phyloP scores from a whole-genome alignment of 2,888 invertebrate species.

The Entomobrya multifasciata region DNA sequence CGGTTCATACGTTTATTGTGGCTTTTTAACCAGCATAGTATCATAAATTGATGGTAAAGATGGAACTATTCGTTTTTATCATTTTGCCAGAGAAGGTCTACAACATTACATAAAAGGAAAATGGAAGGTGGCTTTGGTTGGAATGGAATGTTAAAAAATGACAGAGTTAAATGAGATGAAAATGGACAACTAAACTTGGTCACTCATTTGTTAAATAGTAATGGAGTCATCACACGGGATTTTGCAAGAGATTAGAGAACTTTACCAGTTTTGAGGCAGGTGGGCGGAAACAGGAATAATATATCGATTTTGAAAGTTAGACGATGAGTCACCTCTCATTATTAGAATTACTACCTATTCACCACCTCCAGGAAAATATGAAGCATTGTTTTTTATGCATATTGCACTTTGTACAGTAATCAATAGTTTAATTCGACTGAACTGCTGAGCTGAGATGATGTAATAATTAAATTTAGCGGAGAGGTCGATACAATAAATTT shows the following conservation, averaged over 20 bases:
- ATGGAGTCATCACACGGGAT: conserved; percentile 27
- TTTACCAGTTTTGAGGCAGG: conserved; percentile 18
- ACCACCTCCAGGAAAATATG: too few species aligned
- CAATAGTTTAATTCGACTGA: too few species aligned
- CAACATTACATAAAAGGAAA: conserved; percentile 59
- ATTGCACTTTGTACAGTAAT: neutral
- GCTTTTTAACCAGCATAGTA: conserved; percentile 1
- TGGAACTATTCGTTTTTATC: neutral
- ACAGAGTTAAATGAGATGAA: conserved; percentile 17
- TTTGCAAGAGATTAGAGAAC: neutral
- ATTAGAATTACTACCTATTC: neutral
- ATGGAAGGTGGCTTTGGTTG: neutral
- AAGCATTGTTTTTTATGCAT: neutral
- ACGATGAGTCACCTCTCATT: conserved; percentile 2
- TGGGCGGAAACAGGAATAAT: neutral
- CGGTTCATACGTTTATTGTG: neutral
- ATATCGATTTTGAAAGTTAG: conserved; percentile 12
- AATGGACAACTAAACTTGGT: conserved; percentile 41
- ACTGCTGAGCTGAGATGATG: neutral
- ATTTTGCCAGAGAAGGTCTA: conserved; percentile 43
- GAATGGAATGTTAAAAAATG: neutral
- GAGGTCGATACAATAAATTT: conserved; percentile 25
- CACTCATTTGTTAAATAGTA: conserved; percentile 57
- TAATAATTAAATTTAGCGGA: neutral
- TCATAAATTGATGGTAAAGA: conserved; percentile 25